Percentiles rank a stretch among this genome's conserved stretches.
These are phyloP conservation scores for Lates japonicus DNA, from an alignment of 2,797 vertebrate species.

Conservation along the genomic window DNA sequence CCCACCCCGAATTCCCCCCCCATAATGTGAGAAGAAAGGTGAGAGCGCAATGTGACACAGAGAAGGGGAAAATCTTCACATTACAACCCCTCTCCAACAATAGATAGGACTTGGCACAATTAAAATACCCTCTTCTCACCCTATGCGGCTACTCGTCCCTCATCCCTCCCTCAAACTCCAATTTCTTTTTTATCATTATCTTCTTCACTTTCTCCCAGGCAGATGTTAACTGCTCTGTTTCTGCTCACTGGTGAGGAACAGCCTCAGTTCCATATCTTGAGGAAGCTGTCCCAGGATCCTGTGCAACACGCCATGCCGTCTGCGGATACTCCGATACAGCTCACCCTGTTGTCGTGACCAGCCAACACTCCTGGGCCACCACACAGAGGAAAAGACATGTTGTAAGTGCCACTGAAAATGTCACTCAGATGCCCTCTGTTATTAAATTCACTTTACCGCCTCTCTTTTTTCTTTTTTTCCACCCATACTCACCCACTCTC, in stretches of 20 bases:
- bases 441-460: background rate
- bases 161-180: slow-evolving; percentile 59
- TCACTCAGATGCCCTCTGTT: background rate
- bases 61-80: slow-evolving; percentile 70
- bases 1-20: slow-evolving; percentile 44
- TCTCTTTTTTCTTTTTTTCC: background rate
- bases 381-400: background rate
- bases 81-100: slow-evolving; percentile 66
- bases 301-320: slow-evolving; percentile 98
- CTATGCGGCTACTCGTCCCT: slow-evolving; percentile 40
- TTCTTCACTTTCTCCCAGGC: slow-evolving; percentile 50
- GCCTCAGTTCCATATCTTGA: slow-evolving; percentile 96
- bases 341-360: slow-evolving; percentile 98
- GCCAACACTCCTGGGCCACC: slow-evolving; percentile 90
- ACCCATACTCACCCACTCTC: slow-evolving; percentile 91
- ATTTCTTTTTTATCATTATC: slow-evolving; percentile 36
- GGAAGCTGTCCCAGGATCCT: slow-evolving; percentile 99
- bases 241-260: slow-evolving; percentile 33
- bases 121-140: slow-evolving; percentile 70
- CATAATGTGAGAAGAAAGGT: slow-evolving; percentile 64
- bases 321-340: slow-evolving; percentile 94
- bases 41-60: slow-evolving; percentile 56
- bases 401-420: background rate
- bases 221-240: slow-evolving; percentile 46
- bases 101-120: slow-evolving; percentile 82